Conservation (phyloP, 1,140 invertebrate species). For the Mizuhopecten yessoensis region DNA sequence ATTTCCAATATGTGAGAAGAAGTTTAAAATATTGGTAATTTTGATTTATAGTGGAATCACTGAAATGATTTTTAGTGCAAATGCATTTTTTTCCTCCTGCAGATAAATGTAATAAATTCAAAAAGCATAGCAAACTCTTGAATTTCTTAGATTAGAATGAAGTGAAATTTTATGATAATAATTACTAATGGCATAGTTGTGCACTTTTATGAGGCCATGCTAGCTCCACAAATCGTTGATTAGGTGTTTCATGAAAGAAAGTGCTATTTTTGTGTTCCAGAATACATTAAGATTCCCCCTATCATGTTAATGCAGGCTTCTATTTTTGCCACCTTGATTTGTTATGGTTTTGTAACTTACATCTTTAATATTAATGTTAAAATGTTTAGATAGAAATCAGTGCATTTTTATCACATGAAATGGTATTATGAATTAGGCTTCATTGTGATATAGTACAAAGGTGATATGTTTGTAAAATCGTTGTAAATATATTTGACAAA, state of each 20-base stretch:
- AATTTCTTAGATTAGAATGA: constrained; percentile 40
- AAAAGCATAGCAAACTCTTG: neutral
- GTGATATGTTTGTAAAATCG: neutral
- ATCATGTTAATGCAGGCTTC: neutral
- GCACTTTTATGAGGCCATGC: constrained; percentile 4
- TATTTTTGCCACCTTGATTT: constrained; percentile 16
- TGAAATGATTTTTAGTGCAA: constrained; percentile 14
- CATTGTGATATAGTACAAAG: neutral
- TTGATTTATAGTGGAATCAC: neutral
- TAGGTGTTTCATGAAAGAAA: constrained; percentile 23
- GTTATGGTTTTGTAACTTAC: constrained; percentile 17
- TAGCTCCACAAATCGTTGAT: neutral
- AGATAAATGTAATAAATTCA: constrained; percentile 40
- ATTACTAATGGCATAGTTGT: constrained; percentile 28
- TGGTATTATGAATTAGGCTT: neutral
- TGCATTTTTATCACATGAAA: neutral
- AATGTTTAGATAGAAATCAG: neutral
- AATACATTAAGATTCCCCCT: constrained; percentile 19
- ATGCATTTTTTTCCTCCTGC: neutral
- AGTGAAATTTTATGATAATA: constrained; percentile 40
- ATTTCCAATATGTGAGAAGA: constrained; percentile 19
- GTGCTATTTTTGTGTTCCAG: neutral
- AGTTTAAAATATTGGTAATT: constrained; percentile 23
- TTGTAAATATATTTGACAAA: neutral
- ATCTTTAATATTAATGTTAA: constrained; percentile 10